Conservation (phyloP, 2,113 vertebrate genomes). For the Mandrillus leucophaeus region DNA sequence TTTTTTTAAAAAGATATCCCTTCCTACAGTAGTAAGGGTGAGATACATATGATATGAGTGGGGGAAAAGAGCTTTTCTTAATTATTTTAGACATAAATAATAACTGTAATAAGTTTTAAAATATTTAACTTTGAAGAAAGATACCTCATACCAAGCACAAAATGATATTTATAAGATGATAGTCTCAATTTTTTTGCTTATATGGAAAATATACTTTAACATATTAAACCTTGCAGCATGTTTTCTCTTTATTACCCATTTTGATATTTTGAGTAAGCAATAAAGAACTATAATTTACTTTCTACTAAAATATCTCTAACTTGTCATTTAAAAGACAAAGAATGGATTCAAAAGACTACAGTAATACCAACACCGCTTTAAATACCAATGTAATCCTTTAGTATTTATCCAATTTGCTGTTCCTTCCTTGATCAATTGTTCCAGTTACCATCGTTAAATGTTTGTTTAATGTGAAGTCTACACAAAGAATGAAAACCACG, state of each 20-base stretch:
- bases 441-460: background rate
- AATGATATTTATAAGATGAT: background rate
- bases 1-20: background rate
- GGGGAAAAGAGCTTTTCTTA: background rate
- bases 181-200: background rate
- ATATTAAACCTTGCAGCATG: background rate
- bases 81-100: background rate
- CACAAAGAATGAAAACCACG: background rate
- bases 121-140: background rate
- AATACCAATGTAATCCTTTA: background rate
- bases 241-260: background rate
- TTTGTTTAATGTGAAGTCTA: background rate
- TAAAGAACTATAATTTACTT: constrained; percentile 29
- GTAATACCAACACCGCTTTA: background rate
- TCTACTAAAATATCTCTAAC: background rate
- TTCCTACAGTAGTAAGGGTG: background rate
- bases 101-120: constrained; percentile 1
- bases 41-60: background rate
- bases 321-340: background rate
- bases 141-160: background rate
- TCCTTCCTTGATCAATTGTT: background rate
- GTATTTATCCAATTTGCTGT: background rate
- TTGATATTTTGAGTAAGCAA: constrained; percentile 30
- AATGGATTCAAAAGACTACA: background rate
- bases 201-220: background rate